These are phyloP conservation scores for Cirrhinus molitorella DNA, from an alignment of 2,797 vertebrate genomes.

Conservation along the genomic window DNA sequence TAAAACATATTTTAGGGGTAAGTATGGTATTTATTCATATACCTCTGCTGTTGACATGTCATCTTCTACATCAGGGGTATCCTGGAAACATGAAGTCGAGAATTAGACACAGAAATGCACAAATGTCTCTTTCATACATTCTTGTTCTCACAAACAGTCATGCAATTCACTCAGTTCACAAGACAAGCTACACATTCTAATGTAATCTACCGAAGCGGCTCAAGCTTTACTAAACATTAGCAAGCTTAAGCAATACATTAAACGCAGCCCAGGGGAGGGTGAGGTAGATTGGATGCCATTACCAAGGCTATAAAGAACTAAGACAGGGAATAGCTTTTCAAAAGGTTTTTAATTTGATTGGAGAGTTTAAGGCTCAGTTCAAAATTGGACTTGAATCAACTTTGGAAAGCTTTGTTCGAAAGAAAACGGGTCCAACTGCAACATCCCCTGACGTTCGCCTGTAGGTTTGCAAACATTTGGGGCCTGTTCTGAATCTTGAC, in stretches of 20 bases:
- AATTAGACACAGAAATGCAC: conserved; percentile 3
- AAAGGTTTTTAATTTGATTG: conserved; percentile 47
- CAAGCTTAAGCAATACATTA: conserved; percentile 56
- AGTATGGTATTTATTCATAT: neutral
- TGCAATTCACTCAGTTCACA: conserved; percentile 40
- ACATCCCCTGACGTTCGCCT: neutral
- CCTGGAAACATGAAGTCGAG: conserved; percentile 66
- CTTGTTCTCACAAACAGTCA: conserved; percentile 1
- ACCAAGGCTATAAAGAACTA: conserved; percentile 40
- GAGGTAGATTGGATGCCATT: conserved; percentile 48
- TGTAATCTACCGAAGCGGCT: conserved; percentile 43
- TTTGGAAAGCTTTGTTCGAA: conserved; percentile 32
- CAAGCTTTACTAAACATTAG: conserved; percentile 52
- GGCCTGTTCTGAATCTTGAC: conserved; percentile 18
- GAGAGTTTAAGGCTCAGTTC: conserved; percentile 42
- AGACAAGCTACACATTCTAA: conserved; percentile 42
- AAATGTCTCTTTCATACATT: neutral
- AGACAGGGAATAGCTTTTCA: conserved; percentile 45
- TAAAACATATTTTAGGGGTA: neutral
- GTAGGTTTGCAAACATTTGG: conserved; percentile 2
- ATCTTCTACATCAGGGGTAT: conserved; percentile 79
- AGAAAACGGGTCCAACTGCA: conserved; percentile 14
- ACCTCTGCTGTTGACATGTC: conserved; percentile 83
- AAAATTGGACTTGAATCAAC: conserved; percentile 41
- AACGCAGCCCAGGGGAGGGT: conserved; percentile 43